These are phyloP conservation scores for Eupithecia dodoneata DNA, from an alignment of 2,888 invertebrate species.

Conservation along the genomic window DNA sequence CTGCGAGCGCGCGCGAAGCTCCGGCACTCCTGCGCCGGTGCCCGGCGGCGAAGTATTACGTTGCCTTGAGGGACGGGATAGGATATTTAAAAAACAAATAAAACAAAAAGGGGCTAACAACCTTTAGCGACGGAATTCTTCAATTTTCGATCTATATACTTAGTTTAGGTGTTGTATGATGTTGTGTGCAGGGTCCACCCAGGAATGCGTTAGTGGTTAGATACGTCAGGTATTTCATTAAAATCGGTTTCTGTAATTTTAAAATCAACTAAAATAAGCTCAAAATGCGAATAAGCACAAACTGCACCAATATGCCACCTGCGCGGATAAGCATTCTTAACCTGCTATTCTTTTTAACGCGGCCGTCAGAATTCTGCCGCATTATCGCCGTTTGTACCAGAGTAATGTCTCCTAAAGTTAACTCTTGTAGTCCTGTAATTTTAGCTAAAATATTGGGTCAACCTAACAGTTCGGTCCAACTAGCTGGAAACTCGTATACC, in stretches of 20 bases:
- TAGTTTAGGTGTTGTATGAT: background rate
- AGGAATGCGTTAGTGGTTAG: background rate
- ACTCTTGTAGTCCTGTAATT: constrained; percentile 3
- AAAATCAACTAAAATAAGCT: background rate
- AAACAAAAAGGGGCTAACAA: constrained; percentile 64
- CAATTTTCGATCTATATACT: background rate
- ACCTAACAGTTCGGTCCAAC: too few species aligned
- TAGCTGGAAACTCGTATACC: too few species aligned
- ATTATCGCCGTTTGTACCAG: background rate
- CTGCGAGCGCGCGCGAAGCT: constrained; percentile 68
- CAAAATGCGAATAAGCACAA: background rate
- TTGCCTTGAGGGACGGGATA: constrained; percentile 67
- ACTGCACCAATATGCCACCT: background rate
- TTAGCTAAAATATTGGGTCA: too few species aligned
- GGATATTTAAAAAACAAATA: constrained; percentile 61
- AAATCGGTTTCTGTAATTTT: background rate
- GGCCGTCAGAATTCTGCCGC: constrained; percentile 23
- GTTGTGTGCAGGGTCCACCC: background rate
- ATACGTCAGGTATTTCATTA: background rate
- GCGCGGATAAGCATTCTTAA: background rate
- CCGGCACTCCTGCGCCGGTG: constrained; percentile 58
- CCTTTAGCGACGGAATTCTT: constrained; percentile 46
- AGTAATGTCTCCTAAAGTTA: background rate
- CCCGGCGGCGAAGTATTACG: constrained; percentile 74
- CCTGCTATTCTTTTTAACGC: background rate